These are phyloP conservation scores for Helogale parvula DNA, from an alignment of 2,113 vertebrate genomes.

Conservation along the genomic window DNA sequence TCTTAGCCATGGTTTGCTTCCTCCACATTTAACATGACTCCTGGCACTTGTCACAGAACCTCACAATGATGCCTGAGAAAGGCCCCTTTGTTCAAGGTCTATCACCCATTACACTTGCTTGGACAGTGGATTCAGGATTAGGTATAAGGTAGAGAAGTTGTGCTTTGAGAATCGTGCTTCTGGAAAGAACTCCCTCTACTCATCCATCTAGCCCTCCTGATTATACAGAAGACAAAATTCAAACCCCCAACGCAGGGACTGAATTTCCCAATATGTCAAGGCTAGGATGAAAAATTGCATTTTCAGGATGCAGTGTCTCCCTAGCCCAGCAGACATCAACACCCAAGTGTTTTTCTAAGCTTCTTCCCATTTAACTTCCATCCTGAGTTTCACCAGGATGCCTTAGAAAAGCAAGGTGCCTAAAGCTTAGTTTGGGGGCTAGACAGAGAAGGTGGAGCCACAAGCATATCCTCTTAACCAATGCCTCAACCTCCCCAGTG, in stretches of 20 bases:
- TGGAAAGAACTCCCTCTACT: background rate
- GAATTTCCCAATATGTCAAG: background rate
- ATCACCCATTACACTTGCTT: background rate
- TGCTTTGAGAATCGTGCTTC: background rate
- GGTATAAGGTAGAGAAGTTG: background rate
- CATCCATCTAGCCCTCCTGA: background rate
- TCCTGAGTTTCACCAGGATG: background rate
- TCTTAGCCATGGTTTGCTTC: background rate
- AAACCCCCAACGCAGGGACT: background rate
- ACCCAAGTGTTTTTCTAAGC: background rate
- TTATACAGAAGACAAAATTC: background rate
- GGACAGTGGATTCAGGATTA: background rate
- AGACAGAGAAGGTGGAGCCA: background rate
- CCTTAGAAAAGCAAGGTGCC: background rate
- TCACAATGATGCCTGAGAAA: background rate
- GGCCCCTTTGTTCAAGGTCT: background rate
- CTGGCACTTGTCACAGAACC: background rate
- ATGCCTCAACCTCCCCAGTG: background rate
- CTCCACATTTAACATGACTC: background rate
- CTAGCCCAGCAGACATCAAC: background rate
- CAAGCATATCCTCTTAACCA: background rate
- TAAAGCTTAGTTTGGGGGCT: background rate
- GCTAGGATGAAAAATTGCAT: background rate
- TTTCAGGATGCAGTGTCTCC: background rate
- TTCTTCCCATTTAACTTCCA: background rate